A percentile compares a stretch with the other conserved stretches of the same genome.
phyloP scores from a whole-genome alignment of 2,113 vertebrate genomes.

The Elephantulus edwardii region DNA sequence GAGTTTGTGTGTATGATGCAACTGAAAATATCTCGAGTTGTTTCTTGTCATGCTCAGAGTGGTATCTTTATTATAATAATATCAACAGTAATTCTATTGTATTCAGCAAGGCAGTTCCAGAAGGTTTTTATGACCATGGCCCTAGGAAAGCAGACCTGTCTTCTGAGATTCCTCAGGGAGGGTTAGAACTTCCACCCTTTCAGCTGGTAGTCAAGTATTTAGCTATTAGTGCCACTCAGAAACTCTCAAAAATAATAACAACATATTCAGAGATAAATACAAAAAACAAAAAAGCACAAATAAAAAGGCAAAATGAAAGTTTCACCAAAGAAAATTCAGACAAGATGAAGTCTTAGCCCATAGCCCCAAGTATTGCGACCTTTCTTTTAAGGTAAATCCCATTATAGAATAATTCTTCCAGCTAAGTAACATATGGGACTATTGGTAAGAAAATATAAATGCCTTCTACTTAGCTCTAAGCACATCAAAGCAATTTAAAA shows the following conservation, averaged over 20 bases:
- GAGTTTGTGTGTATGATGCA: too few relatives aligned
- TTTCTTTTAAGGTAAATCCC: neutral
- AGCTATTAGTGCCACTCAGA: neutral
- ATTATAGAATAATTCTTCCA: neutral
- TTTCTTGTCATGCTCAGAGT: too few relatives aligned
- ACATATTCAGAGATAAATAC: neutral
- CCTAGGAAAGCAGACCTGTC: neutral
- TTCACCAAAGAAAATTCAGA: neutral
- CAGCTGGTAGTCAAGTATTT: neutral
- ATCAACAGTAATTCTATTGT: neutral
- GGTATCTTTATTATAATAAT: too few relatives aligned
- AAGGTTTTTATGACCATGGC: neutral
- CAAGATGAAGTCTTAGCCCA: neutral
- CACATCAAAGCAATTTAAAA: neutral
- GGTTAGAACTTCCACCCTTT: neutral
- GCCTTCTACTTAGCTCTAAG: neutral
- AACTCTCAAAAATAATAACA: neutral
- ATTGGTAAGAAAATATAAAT: neutral
- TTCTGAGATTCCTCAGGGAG: neutral
- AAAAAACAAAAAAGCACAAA: neutral
- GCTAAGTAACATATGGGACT: neutral
- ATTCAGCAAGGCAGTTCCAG: neutral
- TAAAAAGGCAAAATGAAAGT: neutral
- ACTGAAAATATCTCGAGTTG: too few relatives aligned
- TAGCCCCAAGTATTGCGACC: neutral